Evolutionary conservation across 2,113 vertebrate genomes (phyloP).

Genomic region (Festucalex cinctus): DNA sequence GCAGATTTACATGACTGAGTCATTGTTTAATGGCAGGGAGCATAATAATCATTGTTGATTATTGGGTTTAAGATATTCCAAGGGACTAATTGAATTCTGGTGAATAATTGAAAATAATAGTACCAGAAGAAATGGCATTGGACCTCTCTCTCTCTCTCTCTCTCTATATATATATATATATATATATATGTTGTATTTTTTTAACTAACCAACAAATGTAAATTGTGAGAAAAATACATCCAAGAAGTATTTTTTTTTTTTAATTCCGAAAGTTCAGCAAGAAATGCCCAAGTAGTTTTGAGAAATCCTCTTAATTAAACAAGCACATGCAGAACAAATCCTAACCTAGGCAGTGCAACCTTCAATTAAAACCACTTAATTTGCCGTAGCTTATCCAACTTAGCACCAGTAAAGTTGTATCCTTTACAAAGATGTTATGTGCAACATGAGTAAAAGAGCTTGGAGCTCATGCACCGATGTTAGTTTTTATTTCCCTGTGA

Average conservation of each 20-base stretch:
- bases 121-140: constrained; percentile 29
- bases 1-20: background rate
- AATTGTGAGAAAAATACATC: background rate
- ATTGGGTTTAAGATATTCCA: background rate
- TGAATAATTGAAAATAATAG: background rate
- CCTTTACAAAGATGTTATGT: constrained; percentile 16
- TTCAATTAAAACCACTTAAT: constrained; percentile 17
- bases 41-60: background rate
- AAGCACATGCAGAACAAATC: constrained; percentile 23
- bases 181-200: too few species aligned
- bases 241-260: background rate
- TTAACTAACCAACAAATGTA: background rate
- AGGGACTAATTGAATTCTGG: background rate
- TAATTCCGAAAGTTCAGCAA: background rate
- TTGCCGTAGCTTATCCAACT: constrained; percentile 15
- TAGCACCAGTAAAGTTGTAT: constrained; percentile 34
- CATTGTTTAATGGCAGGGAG: background rate
- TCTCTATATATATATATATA: too few species aligned
- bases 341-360: background rate
- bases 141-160: too few species aligned
- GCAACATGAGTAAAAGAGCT: constrained; percentile 40
- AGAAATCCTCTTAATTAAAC: background rate
- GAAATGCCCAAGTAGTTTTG: background rate
- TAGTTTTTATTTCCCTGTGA: constrained; percentile 19
- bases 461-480: constrained; percentile 30